Evolutionary conservation across 2,888 invertebrate genomes (phyloP).

Genomic region (Macaria notata): DNA sequence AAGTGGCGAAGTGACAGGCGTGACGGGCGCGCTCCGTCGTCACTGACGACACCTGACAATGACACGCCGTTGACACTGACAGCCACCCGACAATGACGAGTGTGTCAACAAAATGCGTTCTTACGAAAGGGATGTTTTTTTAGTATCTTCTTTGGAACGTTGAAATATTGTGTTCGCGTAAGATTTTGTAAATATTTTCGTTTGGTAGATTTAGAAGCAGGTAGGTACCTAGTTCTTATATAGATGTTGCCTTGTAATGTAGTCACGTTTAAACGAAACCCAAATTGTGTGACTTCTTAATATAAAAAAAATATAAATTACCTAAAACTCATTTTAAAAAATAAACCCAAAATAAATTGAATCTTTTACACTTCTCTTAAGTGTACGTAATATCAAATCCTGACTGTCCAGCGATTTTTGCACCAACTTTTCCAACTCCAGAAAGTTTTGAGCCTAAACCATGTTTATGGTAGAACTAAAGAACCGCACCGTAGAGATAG

Average conservation of each 20-base stretch:
- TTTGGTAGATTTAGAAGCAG: neutral
- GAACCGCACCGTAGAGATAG: conserved; percentile 27
- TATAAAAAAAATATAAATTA: too few relatives aligned
- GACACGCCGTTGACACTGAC: conserved; percentile 1
- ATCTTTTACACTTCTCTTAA: too few relatives aligned
- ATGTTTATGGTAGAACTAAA: conserved; percentile 24
- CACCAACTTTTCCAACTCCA: conserved; percentile 13
- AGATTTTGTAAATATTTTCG: conserved; percentile 18
- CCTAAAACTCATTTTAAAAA: too few relatives aligned
- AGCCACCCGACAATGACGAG: conserved; percentile 14
- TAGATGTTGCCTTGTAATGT: too few relatives aligned
- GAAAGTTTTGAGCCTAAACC: conserved; percentile 23
- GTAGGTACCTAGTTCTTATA: conserved; percentile 1
- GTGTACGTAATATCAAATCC: neutral
- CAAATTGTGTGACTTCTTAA: too few relatives aligned
- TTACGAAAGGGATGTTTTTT: neutral
- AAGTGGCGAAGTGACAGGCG: conserved; percentile 23
- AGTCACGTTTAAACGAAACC: too few relatives aligned
- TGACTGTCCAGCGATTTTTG: conserved; percentile 1
- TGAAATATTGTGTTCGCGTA: neutral
- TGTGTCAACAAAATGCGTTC: conserved; percentile 23
- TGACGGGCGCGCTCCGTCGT: conserved; percentile 31
- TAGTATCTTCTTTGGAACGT: too few relatives aligned
- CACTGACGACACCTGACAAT: conserved; percentile 20
- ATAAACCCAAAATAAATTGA: too few relatives aligned